Base-by-base conservation (phyloP, 2,888 invertebrate species). In the Andrena fulva region DNA sequence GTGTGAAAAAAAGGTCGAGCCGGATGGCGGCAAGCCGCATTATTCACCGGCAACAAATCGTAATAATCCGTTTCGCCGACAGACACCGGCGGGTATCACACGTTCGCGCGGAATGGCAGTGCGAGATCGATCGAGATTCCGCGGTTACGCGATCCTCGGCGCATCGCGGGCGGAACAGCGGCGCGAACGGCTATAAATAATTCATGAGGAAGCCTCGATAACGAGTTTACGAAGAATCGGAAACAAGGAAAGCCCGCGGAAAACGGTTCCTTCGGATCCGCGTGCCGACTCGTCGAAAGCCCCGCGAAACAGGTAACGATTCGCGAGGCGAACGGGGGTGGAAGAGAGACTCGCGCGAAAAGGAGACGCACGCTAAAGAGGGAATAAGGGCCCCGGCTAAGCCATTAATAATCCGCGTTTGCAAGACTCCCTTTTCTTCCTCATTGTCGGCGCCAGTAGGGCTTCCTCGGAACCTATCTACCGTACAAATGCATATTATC, bases 401-500 rank as follows among this genome's bases (percentile, higher is more conserved):
- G 89, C 87, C 90, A 90, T 92, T 91, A 89, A 90, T 91, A 92
- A 92, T 92, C 90, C 88, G 86, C 71, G 89, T 91, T 42, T 92
- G 91, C 89, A 87, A 86, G 85, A 87, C 42, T 52, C 62, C 52
- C 70, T 80, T 77, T 71, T 70, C 59, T 72, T 67, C 63, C 42
- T 59, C 48, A 66, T 64, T 54, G 52, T 69, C 69, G 42, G 60
- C 42, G 59, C 56, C 29, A 35, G 70, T 92, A 92, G 85, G 92
- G 92, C 89, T 93, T 93, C 93, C 91, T 90, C 83, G 89, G 91
- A 91, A 91, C 89, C 89, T 91, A 82, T 69, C 79, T 87, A 90
- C 91, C 93, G 89, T 93, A 93, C 89, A 93, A 93, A 93, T 93
- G 93, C 93, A 91, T 92, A 93, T 92, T 91, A 93, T 91, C 90